Evolutionary conservation across 1,140 invertebrate genomes (phyloP), one percentile per base, ranked within the genome.

Genomic region (Achatina immaculata): DNA sequence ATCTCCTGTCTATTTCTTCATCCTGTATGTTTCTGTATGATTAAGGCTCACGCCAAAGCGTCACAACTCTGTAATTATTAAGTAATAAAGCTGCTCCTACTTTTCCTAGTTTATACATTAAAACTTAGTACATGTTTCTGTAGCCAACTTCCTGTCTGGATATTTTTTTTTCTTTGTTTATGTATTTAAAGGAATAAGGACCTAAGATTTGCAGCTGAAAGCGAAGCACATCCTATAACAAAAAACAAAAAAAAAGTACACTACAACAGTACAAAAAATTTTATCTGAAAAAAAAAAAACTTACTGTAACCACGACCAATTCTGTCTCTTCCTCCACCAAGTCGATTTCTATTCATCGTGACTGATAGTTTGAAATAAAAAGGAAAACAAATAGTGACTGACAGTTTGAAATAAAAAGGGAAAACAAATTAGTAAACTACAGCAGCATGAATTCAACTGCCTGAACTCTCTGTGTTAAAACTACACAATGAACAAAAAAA

Each of bases 271-370:
- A 4, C 14, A 11, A 14, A 14, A 3, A 21, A 4, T 4, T 55
- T 21, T 55, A 55, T 21, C 19, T 2, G 16, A 24, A 55, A 14
- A 55, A 34, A 62, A 58, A n/a, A 28, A 62, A 62, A 62, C 58
- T 14, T 34, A 62, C 58, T 28, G 16, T 62, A 62, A 31, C 58
- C 28, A 2, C 28, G 58, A 31, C 58, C 58, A 34, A n/a, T 28
- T 62, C 58, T 62, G 16, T 62, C 58, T 31, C 58, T 28, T 62
- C 58, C 58, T 55, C 48, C 48, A 0, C 2, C 16, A 31, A 31
- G 58, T 31, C 58, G 58, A 62, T 62, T 62, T 62, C 58, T 62
- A 28, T 62, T 62, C 58, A 62, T 62, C 7, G 1, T 62, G 48
- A 24, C 48, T 55, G 21, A 55, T 55, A 21, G 4, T 14, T 21